Conservation (phyloP, 2,797 vertebrate genomes). For the Lacerta viridis region DNA sequence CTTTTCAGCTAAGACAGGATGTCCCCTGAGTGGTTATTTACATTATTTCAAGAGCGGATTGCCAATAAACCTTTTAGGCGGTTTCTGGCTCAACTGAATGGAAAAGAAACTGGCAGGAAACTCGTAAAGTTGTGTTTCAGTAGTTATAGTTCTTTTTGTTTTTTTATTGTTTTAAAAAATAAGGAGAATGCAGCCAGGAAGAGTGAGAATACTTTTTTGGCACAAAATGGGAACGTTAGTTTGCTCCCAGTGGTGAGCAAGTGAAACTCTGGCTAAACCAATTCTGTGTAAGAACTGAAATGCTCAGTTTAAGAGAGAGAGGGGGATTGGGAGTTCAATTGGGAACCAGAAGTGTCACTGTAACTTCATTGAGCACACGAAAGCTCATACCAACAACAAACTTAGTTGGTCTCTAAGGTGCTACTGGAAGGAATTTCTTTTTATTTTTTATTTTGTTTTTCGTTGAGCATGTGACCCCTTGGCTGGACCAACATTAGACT, state of each 20-base stretch:
- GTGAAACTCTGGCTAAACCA: too few species aligned
- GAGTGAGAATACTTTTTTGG: constrained; percentile 20
- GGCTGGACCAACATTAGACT: not conserved
- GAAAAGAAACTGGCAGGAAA: constrained; percentile 18
- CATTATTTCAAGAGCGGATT: not conserved
- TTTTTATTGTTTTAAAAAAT: not conserved
- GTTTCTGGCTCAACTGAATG: not conserved
- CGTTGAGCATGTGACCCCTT: not conserved
- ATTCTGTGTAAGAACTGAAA: constrained; percentile 42
- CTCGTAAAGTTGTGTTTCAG: constrained; percentile 44
- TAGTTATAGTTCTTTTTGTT: not conserved
- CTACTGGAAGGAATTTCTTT: too few species aligned
- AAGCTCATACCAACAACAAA: too few species aligned
- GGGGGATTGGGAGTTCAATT: constrained; percentile 50
- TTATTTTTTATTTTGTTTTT: too few species aligned
- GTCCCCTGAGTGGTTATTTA: constrained; percentile 39
- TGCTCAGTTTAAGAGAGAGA: constrained; percentile 49
- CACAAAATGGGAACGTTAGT: not conserved
- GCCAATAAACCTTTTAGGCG: constrained; percentile 6
- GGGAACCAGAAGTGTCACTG: not conserved
- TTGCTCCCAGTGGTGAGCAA: constrained; percentile 3
- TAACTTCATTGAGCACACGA: not conserved
- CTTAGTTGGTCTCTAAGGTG: too few species aligned
- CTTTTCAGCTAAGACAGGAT: constrained; percentile 34
- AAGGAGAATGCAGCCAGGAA: not conserved